These are phyloP conservation scores for Aphrophora alni DNA, from an alignment of 2,888 invertebrate genomes.

Conservation along the genomic window DNA sequence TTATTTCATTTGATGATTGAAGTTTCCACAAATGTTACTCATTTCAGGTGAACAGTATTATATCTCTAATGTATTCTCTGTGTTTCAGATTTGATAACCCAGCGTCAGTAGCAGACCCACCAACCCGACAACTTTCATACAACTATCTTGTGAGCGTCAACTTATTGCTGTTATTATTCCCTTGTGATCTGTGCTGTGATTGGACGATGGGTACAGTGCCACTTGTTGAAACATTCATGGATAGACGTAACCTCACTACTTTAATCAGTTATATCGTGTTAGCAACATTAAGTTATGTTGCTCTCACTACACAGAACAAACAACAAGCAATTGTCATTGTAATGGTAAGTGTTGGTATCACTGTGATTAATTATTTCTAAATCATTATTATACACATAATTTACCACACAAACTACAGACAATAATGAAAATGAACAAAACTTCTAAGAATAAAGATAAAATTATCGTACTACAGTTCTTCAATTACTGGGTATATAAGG, in stretches of 20 bases:
- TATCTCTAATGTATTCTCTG: too few species aligned
- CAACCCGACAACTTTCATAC: conserved; percentile 87
- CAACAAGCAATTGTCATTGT: conserved; percentile 70
- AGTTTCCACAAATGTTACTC: too few species aligned
- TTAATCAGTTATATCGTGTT: conserved; percentile 69
- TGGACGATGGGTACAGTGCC: conserved; percentile 99
- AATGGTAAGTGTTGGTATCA: conserved; percentile 64
- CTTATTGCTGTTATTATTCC: conserved; percentile 87
- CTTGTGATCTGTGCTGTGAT: conserved; percentile 92
- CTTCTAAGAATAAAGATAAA: too few species aligned
- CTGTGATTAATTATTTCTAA: not conserved
- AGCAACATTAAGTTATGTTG: conserved; percentile 64
- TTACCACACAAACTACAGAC: not conserved
- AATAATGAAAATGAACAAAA: conserved; percentile 17
- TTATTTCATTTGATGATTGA: too few species aligned
- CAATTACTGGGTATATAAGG: too few species aligned
- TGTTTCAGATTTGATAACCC: conserved; percentile 90
- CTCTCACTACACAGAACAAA: conserved; percentile 64
- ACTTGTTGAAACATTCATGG: conserved; percentile 77
- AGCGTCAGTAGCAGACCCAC: conserved; percentile 86
- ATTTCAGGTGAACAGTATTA: too few species aligned
- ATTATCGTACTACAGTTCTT: too few species aligned
- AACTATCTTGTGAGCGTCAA: conserved; percentile 92
- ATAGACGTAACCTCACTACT: conserved; percentile 83
- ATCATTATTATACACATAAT: too few species aligned